phyloP scores from a whole-genome alignment of 1,140 invertebrate genomes.

The Aphidius gifuensis region DNA sequence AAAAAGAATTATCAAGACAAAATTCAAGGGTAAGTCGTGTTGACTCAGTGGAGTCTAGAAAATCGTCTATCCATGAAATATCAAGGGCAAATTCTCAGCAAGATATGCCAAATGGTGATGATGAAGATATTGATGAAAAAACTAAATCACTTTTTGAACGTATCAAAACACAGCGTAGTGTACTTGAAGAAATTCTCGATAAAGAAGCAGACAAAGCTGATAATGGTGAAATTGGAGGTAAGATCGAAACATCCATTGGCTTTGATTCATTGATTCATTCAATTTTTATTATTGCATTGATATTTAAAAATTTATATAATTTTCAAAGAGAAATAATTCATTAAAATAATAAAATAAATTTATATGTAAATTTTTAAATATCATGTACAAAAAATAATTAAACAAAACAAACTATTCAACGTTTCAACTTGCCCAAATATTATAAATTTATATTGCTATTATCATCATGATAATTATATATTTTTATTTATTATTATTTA shows the following conservation, averaged over 20 bases:
- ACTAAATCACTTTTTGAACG: constrained; percentile 63
- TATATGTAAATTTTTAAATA: not conserved
- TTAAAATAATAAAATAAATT: constrained; percentile 6
- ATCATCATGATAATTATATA: too few relatives aligned
- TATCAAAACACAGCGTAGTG: constrained; percentile 66
- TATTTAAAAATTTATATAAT: constrained; percentile 5
- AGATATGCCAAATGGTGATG: constrained; percentile 32
- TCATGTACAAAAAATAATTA: not conserved
- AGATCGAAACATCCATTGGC: constrained; percentile 25
- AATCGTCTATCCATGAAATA: constrained; percentile 28
- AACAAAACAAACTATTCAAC: not conserved
- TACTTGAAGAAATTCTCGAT: constrained; percentile 67
- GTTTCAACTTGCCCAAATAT: not conserved
- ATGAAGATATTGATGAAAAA: constrained; percentile 59
- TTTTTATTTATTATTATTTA: not conserved
- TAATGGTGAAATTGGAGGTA: constrained; percentile 46
- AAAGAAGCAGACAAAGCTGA: constrained; percentile 57
- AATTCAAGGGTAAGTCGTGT: constrained; percentile 32
- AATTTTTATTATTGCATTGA: not conserved
- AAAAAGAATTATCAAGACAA: constrained; percentile 29
- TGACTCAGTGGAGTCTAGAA: constrained; percentile 29
- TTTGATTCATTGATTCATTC: not conserved
- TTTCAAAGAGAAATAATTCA: too few relatives aligned
- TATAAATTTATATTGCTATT: not conserved
- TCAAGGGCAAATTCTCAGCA: constrained; percentile 37